Conservation (phyloP, 2,888 invertebrate genomes). For the Erebia palarica region DNA sequence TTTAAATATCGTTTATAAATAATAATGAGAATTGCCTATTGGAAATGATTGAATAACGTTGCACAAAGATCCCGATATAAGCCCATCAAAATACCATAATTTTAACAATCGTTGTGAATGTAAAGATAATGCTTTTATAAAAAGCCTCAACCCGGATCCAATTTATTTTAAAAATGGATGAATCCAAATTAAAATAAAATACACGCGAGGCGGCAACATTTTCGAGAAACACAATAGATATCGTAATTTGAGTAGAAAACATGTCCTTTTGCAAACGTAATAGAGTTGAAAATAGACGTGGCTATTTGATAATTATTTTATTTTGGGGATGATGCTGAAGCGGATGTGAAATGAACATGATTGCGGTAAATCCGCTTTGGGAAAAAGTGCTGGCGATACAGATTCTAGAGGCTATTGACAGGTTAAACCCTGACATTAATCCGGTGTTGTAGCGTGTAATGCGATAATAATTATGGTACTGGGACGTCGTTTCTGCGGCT, state of each 20-base stretch:
- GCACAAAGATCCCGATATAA: constrained; percentile 1
- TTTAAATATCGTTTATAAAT: background rate
- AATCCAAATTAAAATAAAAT: constrained; percentile 45
- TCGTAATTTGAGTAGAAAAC: constrained; percentile 27
- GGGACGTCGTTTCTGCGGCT: constrained; percentile 26
- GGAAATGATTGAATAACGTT: constrained; percentile 2
- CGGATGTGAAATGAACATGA: constrained; percentile 44
- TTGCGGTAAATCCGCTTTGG: constrained; percentile 45
- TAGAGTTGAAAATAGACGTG: constrained; percentile 37
- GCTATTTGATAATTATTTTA: constrained; percentile 29
- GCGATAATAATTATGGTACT: constrained; percentile 32
- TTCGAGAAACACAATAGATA: constrained; percentile 34
- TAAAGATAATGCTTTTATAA: constrained; percentile 43
- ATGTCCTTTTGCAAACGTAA: constrained; percentile 31
- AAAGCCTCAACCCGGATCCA: constrained; percentile 43
- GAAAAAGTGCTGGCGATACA: constrained; percentile 38
- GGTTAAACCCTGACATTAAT: constrained; percentile 36
- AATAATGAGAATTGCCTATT: background rate
- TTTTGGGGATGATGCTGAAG: constrained; percentile 24
- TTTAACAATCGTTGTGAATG: constrained; percentile 36
- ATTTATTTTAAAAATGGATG: constrained; percentile 48
- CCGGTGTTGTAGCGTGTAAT: constrained; percentile 32
- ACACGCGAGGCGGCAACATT: constrained; percentile 38
- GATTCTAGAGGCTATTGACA: constrained; percentile 41
- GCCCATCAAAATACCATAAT: constrained; percentile 18